Evolutionary conservation across 2,888 invertebrate species (phyloP), one percentile per base, ranked within the genome.

Genomic region (Anarsia innoxiella): DNA sequence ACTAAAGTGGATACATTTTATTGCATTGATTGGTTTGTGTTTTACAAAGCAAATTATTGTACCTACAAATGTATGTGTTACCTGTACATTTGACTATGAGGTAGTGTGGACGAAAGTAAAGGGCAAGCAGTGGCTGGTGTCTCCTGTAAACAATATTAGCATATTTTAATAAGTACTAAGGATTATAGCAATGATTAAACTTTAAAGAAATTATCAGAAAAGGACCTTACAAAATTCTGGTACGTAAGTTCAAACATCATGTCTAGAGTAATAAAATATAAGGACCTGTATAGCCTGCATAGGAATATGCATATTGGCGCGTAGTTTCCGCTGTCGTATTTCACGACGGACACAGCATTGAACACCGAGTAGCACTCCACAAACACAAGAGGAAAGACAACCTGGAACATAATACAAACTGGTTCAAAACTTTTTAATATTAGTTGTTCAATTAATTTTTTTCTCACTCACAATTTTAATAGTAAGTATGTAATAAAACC

Each of bases 271-370:
- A n/a, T n/a, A n/a, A n/a, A n/a, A n/a, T n/a, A n/a, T 16, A 36
- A 23, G 41, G 54, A 84, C 86, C 66, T 75, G 78, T 32, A 86
- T 74, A 4, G 75, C 52, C 36, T 80, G 82, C 74, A 86, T 75
- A 2, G 85, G 84, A 59, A 86, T 85, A 45, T 82, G 82, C 59
- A 66, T 66, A 39, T 74, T 75, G 37, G 71, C 63, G 19, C 82
- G 59, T 30, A 73, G 53, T 52, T 78, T 85, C 36, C 79, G 62
- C 54, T 70, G 80, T 39, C 71, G 66, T 34, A 77, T 83, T 56
- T 71, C 87, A 16, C 86, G 78, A 1, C 88, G 76, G 13, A 89
- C 89, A 51, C 88, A 88, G 57, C 89, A 88, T 56, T 90, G 90
- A 23, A 90, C 88, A 1, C 88, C 87, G 3, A 90, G 75, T 23